phyloP scores from a whole-genome alignment of 2,113 vertebrate species.

The Chloropsis hardwickii region DNA sequence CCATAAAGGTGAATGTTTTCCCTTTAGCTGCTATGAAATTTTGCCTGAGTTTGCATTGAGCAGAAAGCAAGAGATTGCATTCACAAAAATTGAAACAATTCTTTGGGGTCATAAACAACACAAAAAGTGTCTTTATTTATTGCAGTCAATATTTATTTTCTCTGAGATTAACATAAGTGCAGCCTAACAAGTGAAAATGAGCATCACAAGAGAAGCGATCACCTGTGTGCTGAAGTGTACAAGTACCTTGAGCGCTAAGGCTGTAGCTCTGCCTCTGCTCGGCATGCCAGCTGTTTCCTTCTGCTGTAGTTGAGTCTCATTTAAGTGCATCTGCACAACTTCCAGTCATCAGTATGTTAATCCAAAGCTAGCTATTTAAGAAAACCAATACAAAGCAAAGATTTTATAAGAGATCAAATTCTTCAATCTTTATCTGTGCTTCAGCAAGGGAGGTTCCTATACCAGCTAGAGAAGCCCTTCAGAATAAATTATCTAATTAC shows the following conservation, averaged over 20 bases:
- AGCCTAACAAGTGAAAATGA: neutral
- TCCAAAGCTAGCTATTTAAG: neutral
- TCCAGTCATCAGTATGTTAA: neutral
- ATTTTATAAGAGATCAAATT: neutral
- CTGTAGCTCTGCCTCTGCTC: neutral
- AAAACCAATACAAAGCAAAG: neutral
- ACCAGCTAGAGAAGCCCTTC: neutral
- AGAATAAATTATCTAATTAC: neutral
- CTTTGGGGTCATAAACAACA: neutral
- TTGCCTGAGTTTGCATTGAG: accelerated
- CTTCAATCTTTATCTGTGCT: neutral
- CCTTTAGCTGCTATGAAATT: neutral
- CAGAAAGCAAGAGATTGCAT: neutral
- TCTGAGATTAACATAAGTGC: neutral
- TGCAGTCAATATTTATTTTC: neutral
- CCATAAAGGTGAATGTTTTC: neutral
- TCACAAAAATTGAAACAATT: neutral
- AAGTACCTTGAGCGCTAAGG: accelerated
- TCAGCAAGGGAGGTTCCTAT: accelerated
- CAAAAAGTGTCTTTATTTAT: neutral
- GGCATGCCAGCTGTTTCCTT: neutral
- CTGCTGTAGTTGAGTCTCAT: neutral
- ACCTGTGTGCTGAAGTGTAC: neutral
- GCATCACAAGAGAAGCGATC: neutral
- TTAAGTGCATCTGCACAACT: neutral